A percentile compares a stretch with the other conserved stretches of the same genome.
These are phyloP conservation scores for Acomys russatus DNA, from an alignment of 2,797 vertebrate species.

Conservation along the genomic window DNA sequence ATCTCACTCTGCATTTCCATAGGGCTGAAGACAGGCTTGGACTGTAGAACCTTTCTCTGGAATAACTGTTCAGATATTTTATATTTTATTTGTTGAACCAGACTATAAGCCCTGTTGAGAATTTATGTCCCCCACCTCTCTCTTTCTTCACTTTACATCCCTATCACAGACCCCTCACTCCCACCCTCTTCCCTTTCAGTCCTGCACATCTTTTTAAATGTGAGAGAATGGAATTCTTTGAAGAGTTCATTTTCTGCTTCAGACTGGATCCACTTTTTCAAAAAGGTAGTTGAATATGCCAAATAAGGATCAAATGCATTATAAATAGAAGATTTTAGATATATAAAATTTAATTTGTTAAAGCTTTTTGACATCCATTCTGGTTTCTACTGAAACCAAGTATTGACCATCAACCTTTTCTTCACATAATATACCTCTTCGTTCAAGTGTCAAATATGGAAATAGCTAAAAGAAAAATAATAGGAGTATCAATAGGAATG, in stretches of 20 bases:
- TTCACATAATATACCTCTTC: background rate
- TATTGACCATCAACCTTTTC: background rate
- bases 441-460: slow-evolving; percentile 12
- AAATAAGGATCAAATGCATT: background rate
- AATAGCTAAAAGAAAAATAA: background rate
- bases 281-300: slow-evolving; percentile 40
- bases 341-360: background rate
- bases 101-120: too few relatives aligned
- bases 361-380: background rate
- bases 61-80: background rate
- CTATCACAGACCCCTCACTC: too few relatives aligned
- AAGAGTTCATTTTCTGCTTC: slow-evolving; percentile 17
- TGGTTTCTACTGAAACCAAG: background rate
- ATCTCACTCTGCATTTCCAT: slow-evolving; percentile 2
- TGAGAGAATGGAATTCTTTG: slow-evolving; percentile 16
- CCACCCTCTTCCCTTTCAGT: background rate
- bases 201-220: background rate
- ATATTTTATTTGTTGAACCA: too few relatives aligned
- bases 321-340: background rate
- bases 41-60: background rate
- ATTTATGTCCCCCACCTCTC: too few relatives aligned
- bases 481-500: background rate
- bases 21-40: background rate
- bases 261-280: background rate
- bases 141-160: too few relatives aligned